Evolutionary conservation across 2,888 invertebrate species (phyloP).

Genomic region (Thymelicus sylvestris): DNA sequence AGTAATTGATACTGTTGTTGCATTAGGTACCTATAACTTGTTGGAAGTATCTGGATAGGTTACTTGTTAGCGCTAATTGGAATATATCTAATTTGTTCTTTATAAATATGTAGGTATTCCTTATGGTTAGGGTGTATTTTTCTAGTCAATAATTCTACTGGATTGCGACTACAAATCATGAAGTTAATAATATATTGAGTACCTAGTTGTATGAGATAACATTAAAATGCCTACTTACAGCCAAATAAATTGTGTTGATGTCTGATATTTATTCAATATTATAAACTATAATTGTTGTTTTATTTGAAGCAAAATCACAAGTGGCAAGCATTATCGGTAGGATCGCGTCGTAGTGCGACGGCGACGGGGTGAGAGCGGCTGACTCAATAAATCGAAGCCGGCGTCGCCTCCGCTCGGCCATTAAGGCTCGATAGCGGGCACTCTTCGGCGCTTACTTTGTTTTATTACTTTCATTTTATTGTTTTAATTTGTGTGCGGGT

Average conservation of each 20-base stretch:
- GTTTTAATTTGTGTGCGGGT: constrained; percentile 84
- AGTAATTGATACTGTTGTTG: neutral
- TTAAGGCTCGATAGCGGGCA: constrained; percentile 79
- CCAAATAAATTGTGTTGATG: too few relatives aligned
- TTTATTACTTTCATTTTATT: constrained; percentile 84
- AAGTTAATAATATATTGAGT: too few relatives aligned
- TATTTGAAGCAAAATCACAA: constrained; percentile 26
- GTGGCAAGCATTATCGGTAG: constrained; percentile 29
- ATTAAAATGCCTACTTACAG: too few relatives aligned
- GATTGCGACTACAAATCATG: too few relatives aligned
- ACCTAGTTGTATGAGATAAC: too few relatives aligned
- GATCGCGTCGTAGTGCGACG: constrained; percentile 14
- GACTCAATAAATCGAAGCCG: constrained; percentile 71
- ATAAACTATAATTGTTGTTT: constrained; percentile 29
- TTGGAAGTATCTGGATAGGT: too few relatives aligned
- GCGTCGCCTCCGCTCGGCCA: constrained; percentile 76
- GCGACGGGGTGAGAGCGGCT: constrained; percentile 53
- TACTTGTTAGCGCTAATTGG: too few relatives aligned
- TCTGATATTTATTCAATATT: neutral
- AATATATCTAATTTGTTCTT: too few relatives aligned
- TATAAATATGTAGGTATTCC: too few relatives aligned
- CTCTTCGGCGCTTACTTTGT: constrained; percentile 77
- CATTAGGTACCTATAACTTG: too few relatives aligned
- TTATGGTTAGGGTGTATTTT: too few relatives aligned
- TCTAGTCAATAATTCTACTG: too few relatives aligned